phyloP scores from a whole-genome alignment of 2,888 invertebrate species.

The Cabera pusaria region DNA sequence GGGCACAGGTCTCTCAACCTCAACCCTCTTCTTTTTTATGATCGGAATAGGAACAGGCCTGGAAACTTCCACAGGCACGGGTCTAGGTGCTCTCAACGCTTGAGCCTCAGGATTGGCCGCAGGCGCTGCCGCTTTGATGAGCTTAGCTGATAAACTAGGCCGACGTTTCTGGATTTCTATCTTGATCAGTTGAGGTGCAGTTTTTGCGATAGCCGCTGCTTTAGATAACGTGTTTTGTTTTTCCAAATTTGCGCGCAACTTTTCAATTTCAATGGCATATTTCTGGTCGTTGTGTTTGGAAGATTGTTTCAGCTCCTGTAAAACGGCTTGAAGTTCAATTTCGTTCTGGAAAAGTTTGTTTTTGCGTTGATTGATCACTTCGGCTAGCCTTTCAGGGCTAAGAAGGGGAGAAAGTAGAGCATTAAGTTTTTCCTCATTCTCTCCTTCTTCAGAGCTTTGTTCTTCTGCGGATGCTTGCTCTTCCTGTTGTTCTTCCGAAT shows the following conservation, averaged over 20 bases:
- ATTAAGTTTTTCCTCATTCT: constrained; percentile 23
- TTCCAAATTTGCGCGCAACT: constrained; percentile 43
- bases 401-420: constrained; percentile 33
- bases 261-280: constrained; percentile 49
- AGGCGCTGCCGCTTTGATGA: constrained; percentile 31
- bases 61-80: constrained; percentile 43
- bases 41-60: constrained; percentile 41
- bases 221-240: constrained; percentile 50
- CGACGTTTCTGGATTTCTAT: constrained; percentile 44
- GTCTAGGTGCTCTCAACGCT: constrained; percentile 1
- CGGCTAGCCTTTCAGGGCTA: constrained; percentile 34
- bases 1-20: constrained; percentile 32
- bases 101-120: constrained; percentile 11
- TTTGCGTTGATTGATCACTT: constrained; percentile 32
- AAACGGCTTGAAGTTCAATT: constrained; percentile 31
- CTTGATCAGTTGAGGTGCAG: constrained; percentile 42
- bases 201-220: constrained; percentile 48
- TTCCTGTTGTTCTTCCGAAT: constrained; percentile 5
- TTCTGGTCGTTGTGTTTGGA: constrained; percentile 52
- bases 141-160: constrained; percentile 40
- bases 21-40: constrained; percentile 41
- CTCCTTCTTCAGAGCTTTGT: constrained; percentile 17
- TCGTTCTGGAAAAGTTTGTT: constrained; percentile 35
- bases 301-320: constrained; percentile 47
- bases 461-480: constrained; percentile 12